Conservation (phyloP, 2,113 vertebrate genomes). For the Castor canadensis region DNA sequence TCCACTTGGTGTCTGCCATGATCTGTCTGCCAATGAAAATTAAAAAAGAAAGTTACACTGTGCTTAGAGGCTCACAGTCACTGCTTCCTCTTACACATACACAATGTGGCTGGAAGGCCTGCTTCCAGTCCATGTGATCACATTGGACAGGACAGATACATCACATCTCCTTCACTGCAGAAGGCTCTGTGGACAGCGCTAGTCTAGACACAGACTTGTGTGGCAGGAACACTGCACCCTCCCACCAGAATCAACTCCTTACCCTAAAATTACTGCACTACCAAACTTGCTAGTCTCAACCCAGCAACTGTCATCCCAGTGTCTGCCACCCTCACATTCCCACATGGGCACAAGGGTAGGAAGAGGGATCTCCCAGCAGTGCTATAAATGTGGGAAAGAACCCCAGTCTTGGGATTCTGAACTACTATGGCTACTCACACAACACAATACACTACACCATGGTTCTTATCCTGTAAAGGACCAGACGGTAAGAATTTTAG, state of each 20-base stretch:
- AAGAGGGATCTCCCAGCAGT: not conserved
- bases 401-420: not conserved
- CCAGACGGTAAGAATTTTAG: not conserved
- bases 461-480: too few relatives aligned
- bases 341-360: fast-evolving
- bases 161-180: too few relatives aligned
- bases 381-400: not conserved
- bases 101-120: not conserved
- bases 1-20: not conserved
- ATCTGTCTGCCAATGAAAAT: not conserved
- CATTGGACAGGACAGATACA: fast-evolving
- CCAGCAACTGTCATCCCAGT: not conserved
- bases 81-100: not conserved
- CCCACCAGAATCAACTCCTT: not conserved
- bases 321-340: not conserved
- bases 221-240: not conserved
- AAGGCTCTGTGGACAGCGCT: not conserved
- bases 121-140: not conserved
- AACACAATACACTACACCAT: not conserved
- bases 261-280: not conserved
- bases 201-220: not conserved
- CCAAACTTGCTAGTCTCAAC: not conserved
- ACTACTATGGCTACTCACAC: not conserved
- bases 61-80: not conserved
- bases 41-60: not conserved